Evolutionary conservation across 2,888 invertebrate genomes (phyloP).

Genomic region (Orthonevra nobilis): DNA sequence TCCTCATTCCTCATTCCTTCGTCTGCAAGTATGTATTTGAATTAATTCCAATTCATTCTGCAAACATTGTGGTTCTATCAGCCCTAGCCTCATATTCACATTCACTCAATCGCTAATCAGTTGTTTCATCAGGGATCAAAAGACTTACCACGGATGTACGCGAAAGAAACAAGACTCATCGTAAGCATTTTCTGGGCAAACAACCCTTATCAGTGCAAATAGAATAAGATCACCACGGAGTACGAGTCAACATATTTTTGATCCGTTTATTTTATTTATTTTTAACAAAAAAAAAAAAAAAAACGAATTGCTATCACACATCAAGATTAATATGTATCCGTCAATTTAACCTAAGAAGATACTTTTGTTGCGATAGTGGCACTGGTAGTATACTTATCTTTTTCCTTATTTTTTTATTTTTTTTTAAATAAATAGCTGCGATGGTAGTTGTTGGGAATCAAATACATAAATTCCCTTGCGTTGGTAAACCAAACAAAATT

Average conservation of each 20-base stretch:
- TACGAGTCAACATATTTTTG: conserved; percentile 35
- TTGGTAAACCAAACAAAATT: conserved; percentile 62
- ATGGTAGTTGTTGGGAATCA: conserved; percentile 13
- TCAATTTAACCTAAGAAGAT: conserved; percentile 62
- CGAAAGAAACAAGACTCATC: conserved; percentile 26
- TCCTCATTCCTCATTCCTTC: too few species aligned
- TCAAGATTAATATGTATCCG: conserved; percentile 69
- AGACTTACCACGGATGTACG: conserved; percentile 38
- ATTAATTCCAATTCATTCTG: conserved; percentile 38
- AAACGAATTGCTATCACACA: conserved; percentile 58
- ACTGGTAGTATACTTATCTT: conserved; percentile 26
- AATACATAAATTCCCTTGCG: conserved; percentile 50
- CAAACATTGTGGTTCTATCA: conserved; percentile 52
- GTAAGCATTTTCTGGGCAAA: conserved; percentile 34
- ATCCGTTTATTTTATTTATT: conserved; percentile 15
- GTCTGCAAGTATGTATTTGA: conserved; percentile 40
- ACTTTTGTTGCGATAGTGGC: conserved; percentile 57
- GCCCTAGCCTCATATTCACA: conserved; percentile 14
- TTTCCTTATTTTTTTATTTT: neutral
- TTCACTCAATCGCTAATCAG: conserved; percentile 48
- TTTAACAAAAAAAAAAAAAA: conserved; percentile 3
- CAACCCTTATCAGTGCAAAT: conserved; percentile 59
- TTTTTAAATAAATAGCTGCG: conserved; percentile 16
- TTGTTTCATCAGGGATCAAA: conserved; percentile 63
- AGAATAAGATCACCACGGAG: conserved; percentile 54